Conservation (phyloP, 2,113 vertebrate genomes). For the rabbit (Oryctolagus cuniculus) region mOryCun1.1 NC_091453.1:118410001-118410500, state of each 20-base stretch:
- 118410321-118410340: not conserved
- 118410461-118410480: too few relatives aligned
- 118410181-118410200: slow-evolving; percentile 2
- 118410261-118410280: slow-evolving; percentile 13
- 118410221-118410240: not conserved
- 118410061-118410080: not conserved
- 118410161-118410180: not conserved
- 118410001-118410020: slow-evolving; percentile 44
- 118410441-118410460: too few relatives aligned
- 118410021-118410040: slow-evolving; percentile 1
- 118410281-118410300: not conserved
- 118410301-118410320: not conserved
- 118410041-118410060: not conserved
- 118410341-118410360: too few relatives aligned
- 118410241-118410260: not conserved
- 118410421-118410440: too few relatives aligned
- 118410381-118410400: too few relatives aligned
- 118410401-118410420: too few relatives aligned
- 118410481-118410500: too few relatives aligned
- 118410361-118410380: too few relatives aligned
- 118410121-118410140: slow-evolving; percentile 19
- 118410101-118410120: not conserved
- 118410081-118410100: not conserved
- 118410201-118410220: slow-evolving; percentile 44
- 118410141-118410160: slow-evolving; percentile 18